phyloP scores from a whole-genome alignment of 2,113 vertebrate species.

The Nematolebias whitei region DNA sequence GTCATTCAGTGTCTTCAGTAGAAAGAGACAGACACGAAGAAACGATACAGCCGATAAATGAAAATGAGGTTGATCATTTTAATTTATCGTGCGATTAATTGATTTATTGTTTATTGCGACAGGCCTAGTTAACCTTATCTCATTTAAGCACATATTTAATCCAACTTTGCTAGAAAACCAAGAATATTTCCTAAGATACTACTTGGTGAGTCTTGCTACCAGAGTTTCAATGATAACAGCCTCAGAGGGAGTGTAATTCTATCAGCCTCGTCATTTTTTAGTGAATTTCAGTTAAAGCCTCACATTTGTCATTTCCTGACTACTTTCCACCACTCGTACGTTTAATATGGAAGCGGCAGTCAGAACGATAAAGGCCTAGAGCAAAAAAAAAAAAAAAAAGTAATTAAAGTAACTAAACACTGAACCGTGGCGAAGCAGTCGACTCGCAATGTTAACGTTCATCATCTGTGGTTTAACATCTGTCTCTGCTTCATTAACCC shows the following conservation, averaged over 20 bases:
- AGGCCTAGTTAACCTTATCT: not conserved
- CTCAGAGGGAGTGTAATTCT: not conserved
- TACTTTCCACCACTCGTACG: slow-evolving; percentile 5
- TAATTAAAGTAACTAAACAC: slow-evolving; percentile 38
- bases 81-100: too few species aligned
- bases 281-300: slow-evolving; percentile 10
- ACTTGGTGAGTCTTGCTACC: not conserved
- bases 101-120: too few species aligned
- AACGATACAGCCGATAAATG: too few species aligned
- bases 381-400: slow-evolving; percentile 13
- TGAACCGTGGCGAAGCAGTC: slow-evolving; percentile 23
- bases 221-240: too few species aligned
- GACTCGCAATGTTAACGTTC: slow-evolving; percentile 16
- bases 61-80: too few species aligned
- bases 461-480: slow-evolving; percentile 10
- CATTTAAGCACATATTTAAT: not conserved
- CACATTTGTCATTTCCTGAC: slow-evolving; percentile 18
- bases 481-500: slow-evolving; percentile 36
- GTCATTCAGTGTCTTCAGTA: too few species aligned
- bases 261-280: not conserved
- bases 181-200: too few species aligned
- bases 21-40: too few species aligned
- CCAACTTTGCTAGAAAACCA: not conserved
- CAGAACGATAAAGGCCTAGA: slow-evolving; percentile 1
- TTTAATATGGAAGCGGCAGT: slow-evolving; percentile 26